These are phyloP conservation scores for Beroe forskalii DNA, from an alignment of 37 sponge, comb jelly and placozoan species.

Conservation along the genomic window DNA sequence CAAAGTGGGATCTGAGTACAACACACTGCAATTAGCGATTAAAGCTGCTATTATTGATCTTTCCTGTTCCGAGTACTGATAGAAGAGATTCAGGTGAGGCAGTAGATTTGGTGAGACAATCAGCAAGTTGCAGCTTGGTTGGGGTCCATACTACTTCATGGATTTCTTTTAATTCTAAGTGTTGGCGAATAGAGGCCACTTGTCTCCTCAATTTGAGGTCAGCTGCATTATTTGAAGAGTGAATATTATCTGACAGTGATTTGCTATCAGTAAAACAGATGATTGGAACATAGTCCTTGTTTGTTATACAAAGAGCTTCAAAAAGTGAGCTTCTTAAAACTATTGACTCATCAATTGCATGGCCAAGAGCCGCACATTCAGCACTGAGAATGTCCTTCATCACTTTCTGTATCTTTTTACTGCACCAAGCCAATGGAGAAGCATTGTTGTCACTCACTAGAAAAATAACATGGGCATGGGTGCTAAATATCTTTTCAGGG, in stretches of 20 bases:
- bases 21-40: no score
- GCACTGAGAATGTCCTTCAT: neutral
- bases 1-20: no score
- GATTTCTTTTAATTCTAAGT: neutral
- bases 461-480: neutral
- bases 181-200: neutral
- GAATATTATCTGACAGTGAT: neutral
- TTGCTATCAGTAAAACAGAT: conserved; percentile 6
- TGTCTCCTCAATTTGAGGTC: neutral
- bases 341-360: neutral
- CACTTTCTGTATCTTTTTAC: neutral
- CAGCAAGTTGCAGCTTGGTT: neutral
- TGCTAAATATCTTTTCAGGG: neutral
- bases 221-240: neutral
- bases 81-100: neutral
- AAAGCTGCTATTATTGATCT: no score
- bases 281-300: neutral
- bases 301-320: neutral
- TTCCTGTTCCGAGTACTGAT: neutral
- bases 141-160: neutral
- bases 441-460: neutral
- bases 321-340: neutral
- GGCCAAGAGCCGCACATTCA: neutral
- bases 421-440: neutral
- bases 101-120: neutral